Base-by-base conservation (phyloP, 2,797 vertebrate genomes). In the Oreochromis grahami region DNA sequence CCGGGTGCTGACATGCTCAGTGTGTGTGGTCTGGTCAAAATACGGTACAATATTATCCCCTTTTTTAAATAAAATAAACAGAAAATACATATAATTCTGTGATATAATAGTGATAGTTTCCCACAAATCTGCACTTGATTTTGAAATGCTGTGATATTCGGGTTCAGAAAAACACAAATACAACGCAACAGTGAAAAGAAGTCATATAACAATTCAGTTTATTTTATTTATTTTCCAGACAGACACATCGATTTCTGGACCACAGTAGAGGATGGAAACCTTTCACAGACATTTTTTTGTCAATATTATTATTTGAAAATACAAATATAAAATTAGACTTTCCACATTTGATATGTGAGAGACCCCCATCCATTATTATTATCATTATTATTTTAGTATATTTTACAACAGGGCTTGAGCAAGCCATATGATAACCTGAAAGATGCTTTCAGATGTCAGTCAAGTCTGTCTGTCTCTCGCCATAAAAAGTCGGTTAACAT, bases 251-350 rank as follows among this genome's bases (percentile, higher is more conserved):
- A 99, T 98, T 98, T 98, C 98, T 98, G 98, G 98, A 99, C 98
- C 98, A 98, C 98, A 98, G 98, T 97, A 98, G 98, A 98, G 98
- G 98, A 99, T 98, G 98, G 98, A 99, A 98, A 98, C 97, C 97
- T 98, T 98, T 98, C 97, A 98, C 98, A 99, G 98, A 98, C 97
- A 97, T 98, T 98, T 97, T 90, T 98, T 98, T 94, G 92, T 95
- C 93, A 94, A 95, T 94, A 94, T 95, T 95, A 95, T 96, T 95
- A 95, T 98, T 98, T 98, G 98, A 99, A 99, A 98, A 98, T 98
- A 99, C 98, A 98, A 99, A 99, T 99, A 99, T 99, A 98, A 98
- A 99, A 98, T 98, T 99, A 98, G 98, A 98, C 97, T 99, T 98
- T 99, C 97, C 98, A 98, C 97, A 98, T 98, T 97, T 98, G 98